Evolutionary conservation across 2,113 vertebrate genomes (phyloP), one percentile per base, ranked within the genome.

Genomic region (Riparia riparia): DNA sequence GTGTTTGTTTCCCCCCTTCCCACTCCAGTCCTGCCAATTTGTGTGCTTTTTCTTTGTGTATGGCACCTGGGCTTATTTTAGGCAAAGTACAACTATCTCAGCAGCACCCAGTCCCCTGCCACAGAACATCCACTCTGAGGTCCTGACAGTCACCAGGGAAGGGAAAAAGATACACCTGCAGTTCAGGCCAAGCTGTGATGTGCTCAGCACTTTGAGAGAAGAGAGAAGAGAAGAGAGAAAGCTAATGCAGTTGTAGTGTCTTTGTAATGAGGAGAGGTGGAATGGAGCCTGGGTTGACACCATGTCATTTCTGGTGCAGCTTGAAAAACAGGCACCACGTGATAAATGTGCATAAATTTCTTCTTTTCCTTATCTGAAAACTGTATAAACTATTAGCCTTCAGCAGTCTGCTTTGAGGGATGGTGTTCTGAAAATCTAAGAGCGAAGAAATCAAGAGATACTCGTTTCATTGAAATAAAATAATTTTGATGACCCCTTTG

Each of bases 11-110:
- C 12, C 9, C 12, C 12, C 6, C 21, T 53, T 0, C 32, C 18
- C 26, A 3, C 13, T 84, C 1, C 0, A 63, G 7, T 42, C 5
- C 1, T 19, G 17, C 37, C 72, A 6, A 6, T 56, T 68, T 31
- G 14, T 32, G 10, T 80, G n/a, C 28, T 82, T 44, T 54, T 56
- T 54, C 44, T 76, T 51, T 79, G 34, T n/a, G 25, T 41, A 0
- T 50, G 31, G 65, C 65, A 17, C 7, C 1, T 26, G 39, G 20
- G 11, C 65, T 79, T 82, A 3, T 72, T 92, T 56, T 12, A 51
- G 44, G n/a, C 12, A 32, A 65, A 66, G 29, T 34, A 37, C n/a
- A 45, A 53, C 63, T 14, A 42, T 39, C 61, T 94, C 54, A 70
- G 56, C 45, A 66, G 17, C 45, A 32, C 17, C 19, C 4, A 4